Conservation (phyloP, 1,140 invertebrate genomes). For the Solenopsis fugax region DNA sequence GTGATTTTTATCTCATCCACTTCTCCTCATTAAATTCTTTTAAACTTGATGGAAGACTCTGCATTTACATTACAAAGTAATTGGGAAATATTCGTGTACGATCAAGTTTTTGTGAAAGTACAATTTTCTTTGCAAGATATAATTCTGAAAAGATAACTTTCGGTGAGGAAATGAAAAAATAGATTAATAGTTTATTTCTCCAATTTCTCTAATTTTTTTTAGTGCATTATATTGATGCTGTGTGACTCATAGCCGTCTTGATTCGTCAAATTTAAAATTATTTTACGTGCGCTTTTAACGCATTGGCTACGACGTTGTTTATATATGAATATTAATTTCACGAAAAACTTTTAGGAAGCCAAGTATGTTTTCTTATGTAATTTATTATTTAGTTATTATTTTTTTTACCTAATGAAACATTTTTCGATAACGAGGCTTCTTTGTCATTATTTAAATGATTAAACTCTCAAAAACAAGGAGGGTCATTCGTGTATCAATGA, state of each 20-base stretch:
- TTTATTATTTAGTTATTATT: no score
- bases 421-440: neutral
- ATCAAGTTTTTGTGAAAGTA: neutral
- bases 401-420: neutral
- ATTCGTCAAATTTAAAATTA: constrained; percentile 8
- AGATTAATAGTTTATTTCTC: constrained; percentile 16
- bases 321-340: neutral
- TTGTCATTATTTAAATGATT: neutral
- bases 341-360: neutral
- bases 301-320: neutral
- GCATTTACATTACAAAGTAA: constrained; percentile 14
- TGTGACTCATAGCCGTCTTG: neutral
- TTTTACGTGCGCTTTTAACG: neutral
- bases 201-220: neutral
- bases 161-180: neutral
- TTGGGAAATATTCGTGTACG: neutral
- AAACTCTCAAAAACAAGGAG: neutral
- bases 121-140: constrained; percentile 7
- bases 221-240: constrained; percentile 14
- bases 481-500: neutral
- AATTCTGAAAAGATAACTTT: constrained; percentile 23
- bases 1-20: neutral
- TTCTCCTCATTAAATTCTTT: neutral
- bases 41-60: neutral
- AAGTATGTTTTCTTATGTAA: neutral